Base-by-base conservation (phyloP, 35 echinoderm and acorn worm species). In the Stichopus chloronotus region DNA sequence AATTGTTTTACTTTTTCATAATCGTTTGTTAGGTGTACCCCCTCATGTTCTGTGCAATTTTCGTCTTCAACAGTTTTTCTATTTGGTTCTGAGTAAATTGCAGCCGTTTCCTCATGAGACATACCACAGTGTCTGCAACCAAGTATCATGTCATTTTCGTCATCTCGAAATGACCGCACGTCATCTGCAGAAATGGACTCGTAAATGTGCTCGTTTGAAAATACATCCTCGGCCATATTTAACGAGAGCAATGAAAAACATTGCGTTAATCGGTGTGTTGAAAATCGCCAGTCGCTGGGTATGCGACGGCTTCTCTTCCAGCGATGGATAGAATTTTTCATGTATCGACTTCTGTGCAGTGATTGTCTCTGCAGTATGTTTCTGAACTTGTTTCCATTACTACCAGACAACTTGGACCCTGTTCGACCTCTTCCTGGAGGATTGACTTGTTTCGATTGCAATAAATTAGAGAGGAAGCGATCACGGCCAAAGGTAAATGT, bases 101-200 rank as follows among this genome's bases (percentile, higher is more conserved):
- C 5, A 19, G 58, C 22, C 12, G 13, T 7, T 58, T 57, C 82
- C 10, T 58, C 82, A 9, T 0, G 5, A 78, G 23, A 20, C 22
- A 82, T 57, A 4, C 9, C 55, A 85, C 82, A 21, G 55, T 7
- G 55, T 5, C 52, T 85, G 14, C 7, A 85, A 20, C 11, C 55
- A 85, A 30, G 55, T 30, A 58, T 7, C 11, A 85, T 4, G 19
- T 56, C 17, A 14, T 20, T 53, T 24, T 59, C 56, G 7, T 23
- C 5, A 85, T 56, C 17, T 25, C 16, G 6, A 14, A 85, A 9
- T 25, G 55, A 58, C 17, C 55, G 55, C 5, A 85, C 6, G n/a
- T 89, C 30, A 12, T 89, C 87, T 9, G 71, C 17, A 52, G 87
- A 89, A 12, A 89, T 89, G n/a, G 55, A 71, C 59, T 89, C 87